Conservation (phyloP, 2,888 invertebrate genomes). For the Molorchus minor region DNA sequence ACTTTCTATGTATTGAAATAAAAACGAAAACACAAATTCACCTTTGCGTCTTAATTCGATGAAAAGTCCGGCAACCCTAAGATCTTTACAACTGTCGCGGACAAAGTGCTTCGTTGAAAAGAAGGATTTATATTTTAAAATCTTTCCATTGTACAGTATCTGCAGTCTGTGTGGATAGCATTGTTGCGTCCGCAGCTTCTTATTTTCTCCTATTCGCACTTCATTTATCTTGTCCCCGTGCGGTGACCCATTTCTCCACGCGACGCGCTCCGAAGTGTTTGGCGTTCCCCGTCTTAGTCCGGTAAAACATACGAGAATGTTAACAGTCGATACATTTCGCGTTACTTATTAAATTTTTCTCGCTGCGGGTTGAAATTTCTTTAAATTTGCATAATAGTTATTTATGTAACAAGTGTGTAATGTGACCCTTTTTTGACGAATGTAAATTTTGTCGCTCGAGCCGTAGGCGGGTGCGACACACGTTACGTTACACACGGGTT, state of each 20-base stretch:
- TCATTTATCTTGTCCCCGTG: conserved; percentile 50
- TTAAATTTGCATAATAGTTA: no score
- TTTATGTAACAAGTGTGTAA: no score
- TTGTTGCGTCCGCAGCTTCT: conserved; percentile 44
- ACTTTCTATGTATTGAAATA: not conserved
- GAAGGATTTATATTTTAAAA: conserved; percentile 32
- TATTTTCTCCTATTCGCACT: conserved; percentile 48
- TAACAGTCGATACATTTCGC: no score
- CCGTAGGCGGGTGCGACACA: no score
- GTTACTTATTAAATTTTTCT: no score
- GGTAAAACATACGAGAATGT: no score
- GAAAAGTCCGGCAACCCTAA: conserved; percentile 11
- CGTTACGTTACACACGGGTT: no score
- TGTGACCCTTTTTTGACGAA: no score
- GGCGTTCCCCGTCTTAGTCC: conserved; percentile 26
- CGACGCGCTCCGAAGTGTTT: conserved; percentile 25
- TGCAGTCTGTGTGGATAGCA: conserved; percentile 31
- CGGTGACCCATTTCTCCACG: conserved; percentile 45
- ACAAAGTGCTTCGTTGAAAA: conserved; percentile 23
- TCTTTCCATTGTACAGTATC: conserved; percentile 28
- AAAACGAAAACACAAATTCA: not conserved
- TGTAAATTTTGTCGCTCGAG: no score
- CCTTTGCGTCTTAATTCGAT: conserved; percentile 12
- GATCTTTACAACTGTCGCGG: conserved; percentile 21
- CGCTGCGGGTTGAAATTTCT: no score